These are phyloP conservation scores for Bradynema listronoti DNA, from an alignment of 1,140 invertebrate species.

Conservation along the genomic window DNA sequence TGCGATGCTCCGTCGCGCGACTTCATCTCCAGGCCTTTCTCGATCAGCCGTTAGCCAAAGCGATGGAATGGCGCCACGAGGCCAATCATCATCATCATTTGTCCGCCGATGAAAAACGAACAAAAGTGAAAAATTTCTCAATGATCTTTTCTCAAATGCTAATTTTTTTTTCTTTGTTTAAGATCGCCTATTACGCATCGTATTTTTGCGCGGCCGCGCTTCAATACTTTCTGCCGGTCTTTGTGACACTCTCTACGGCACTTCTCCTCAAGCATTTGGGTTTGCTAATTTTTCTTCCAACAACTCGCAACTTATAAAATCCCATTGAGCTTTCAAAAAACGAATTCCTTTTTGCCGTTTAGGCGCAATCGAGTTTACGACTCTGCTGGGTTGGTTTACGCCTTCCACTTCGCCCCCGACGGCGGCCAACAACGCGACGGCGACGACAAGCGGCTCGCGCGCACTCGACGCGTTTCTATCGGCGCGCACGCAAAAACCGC, in stretches of 20 bases:
- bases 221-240: conserved; percentile 23
- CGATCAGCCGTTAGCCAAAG: conserved; percentile 21
- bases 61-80: conserved; percentile 5
- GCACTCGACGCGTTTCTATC: not conserved
- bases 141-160: not conserved
- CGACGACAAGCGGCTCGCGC: not conserved
- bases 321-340: too few species aligned
- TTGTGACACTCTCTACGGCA: conserved; percentile 26
- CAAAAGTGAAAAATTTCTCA: conserved; percentile 14
- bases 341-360: too few species aligned
- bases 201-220: conserved; percentile 28
- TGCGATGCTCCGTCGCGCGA: conserved; percentile 8
- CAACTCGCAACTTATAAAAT: conserved; percentile 1
- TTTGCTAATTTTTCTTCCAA: conserved; percentile 2
- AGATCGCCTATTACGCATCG: conserved; percentile 27
- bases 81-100: not conserved
- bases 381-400: not conserved
- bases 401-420: not conserved
- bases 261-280: conserved; percentile 16
- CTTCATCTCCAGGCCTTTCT: conserved; percentile 30
- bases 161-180: not conserved
- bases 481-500: conserved; percentile 9
- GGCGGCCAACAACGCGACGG: not conserved
- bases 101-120: conserved; percentile 16
- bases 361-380: not conserved